Percentiles rank a stretch among this genome's conserved stretches.
Conservation (phyloP, 2,888 invertebrate species). For the Hetaerina titia region DNA sequence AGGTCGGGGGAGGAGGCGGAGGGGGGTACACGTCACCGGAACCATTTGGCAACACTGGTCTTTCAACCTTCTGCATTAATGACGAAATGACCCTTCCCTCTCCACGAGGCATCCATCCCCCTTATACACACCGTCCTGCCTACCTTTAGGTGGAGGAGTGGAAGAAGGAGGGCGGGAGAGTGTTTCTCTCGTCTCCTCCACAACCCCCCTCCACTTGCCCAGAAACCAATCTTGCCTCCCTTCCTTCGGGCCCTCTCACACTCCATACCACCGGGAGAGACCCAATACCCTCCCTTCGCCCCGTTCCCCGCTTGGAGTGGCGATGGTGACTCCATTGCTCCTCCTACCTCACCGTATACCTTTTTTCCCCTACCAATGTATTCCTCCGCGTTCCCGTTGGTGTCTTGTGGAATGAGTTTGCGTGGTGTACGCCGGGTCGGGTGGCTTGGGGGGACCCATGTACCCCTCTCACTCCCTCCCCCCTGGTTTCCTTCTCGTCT, state of each 20-base stretch:
- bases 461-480: neutral
- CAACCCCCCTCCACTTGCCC: neutral
- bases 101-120: neutral
- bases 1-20: neutral
- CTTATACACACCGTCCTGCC: neutral
- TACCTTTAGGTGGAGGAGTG: too few species aligned
- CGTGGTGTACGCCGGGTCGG: neutral
- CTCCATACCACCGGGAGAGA: neutral
- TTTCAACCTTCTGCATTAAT: slow-evolving; percentile 63
- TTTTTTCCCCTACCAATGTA: neutral
- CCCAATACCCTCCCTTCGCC: too few species aligned
- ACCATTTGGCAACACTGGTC: slow-evolving; percentile 51
- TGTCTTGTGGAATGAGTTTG: neutral
- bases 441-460: neutral
- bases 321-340: neutral
- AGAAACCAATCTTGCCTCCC: neutral
- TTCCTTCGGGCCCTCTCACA: neutral
- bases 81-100: slow-evolving; percentile 59
- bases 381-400: slow-evolving; percentile 6
- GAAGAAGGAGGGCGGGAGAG: neutral
- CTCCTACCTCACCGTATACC: neutral
- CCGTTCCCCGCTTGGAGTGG: neutral
- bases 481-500: too few species aligned
- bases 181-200: neutral
- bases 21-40: slow-evolving; percentile 29